Evolutionary conservation across 2,888 invertebrate species (phyloP).

Genomic region (Habrosyne pyritoides): DNA sequence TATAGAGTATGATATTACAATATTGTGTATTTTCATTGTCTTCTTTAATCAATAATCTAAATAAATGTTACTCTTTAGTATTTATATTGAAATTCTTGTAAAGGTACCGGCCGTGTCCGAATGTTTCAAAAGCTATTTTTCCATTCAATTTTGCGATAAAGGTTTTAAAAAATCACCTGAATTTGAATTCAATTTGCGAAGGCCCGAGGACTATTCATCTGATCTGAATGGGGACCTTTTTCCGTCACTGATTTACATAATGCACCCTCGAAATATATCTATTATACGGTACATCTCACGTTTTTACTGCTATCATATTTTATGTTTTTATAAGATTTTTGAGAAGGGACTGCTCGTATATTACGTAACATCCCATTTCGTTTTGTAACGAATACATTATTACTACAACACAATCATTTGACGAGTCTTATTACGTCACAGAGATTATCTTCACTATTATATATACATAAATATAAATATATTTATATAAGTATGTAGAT

Average conservation of each 20-base stretch:
- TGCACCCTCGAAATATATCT: conserved; percentile 1
- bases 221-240: conserved; percentile 13
- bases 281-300: background rate
- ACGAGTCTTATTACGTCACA: no score
- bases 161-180: conserved; percentile 30
- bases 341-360: background rate
- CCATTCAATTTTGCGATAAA: conserved; percentile 19
- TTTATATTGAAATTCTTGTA: no score
- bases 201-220: conserved; percentile 7
- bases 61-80: background rate
- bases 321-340: background rate
- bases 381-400: no score
- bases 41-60: background rate
- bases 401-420: no score
- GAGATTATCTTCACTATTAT: no score
- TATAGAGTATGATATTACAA: no score
- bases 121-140: conserved; percentile 5
- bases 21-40: no score
- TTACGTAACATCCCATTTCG: background rate
- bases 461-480: no score
- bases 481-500: no score
- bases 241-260: conserved; percentile 7
- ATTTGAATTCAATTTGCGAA: conserved; percentile 28
- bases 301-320: background rate
- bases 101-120: background rate